Evolutionary conservation across 2,797 vertebrate genomes (phyloP).

Genomic region (Sebastes jordani): DNA sequence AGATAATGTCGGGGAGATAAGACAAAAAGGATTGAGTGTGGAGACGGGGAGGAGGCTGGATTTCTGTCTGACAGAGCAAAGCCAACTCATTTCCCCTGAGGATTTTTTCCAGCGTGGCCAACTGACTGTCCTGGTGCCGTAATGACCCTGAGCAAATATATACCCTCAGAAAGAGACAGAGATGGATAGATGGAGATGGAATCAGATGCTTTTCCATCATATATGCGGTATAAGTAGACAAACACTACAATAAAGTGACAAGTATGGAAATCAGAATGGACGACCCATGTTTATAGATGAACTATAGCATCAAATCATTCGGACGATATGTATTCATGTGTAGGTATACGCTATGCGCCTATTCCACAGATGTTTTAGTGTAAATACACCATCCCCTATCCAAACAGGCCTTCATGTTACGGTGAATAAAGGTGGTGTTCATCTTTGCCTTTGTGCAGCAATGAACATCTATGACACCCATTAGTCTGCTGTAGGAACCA

Average conservation of each 20-base stretch:
- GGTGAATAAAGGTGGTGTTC: conserved; percentile 27
- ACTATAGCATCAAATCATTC: neutral
- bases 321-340: neutral
- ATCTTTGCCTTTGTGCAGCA: conserved; percentile 25
- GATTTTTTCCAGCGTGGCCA: conserved; percentile 25
- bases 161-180: conserved; percentile 10
- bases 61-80: conserved; percentile 52
- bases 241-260: neutral
- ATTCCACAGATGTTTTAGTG: neutral
- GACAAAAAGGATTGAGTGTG: conserved; percentile 37
- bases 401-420: conserved; percentile 21
- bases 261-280: neutral
- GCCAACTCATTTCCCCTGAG: conserved; percentile 53
- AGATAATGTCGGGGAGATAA: conserved; percentile 52
- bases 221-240: neutral
- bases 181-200: conserved; percentile 2
- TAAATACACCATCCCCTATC: conserved; percentile 30
- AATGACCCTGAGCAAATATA: conserved; percentile 47
- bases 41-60: conserved; percentile 6
- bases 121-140: conserved; percentile 35
- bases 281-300: neutral
- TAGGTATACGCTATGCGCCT: neutral
- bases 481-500: conserved; percentile 18
- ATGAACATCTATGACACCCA: conserved; percentile 31
- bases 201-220: conserved; percentile 17